phyloP scores from a whole-genome alignment of 2,113 vertebrate genomes.

The Heptranchias perlo region DNA sequence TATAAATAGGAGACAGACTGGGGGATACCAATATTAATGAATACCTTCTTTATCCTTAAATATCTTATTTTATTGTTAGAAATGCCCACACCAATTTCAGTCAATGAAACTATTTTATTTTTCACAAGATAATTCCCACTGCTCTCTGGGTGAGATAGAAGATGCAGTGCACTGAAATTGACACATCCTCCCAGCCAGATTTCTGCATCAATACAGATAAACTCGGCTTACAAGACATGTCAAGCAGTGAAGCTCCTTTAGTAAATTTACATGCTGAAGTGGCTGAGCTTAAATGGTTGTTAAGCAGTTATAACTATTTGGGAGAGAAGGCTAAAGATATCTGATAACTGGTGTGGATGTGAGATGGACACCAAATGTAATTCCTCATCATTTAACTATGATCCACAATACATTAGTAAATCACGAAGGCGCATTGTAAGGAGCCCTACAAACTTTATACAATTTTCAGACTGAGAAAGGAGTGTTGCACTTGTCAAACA shows the following conservation, averaged over 20 bases:
- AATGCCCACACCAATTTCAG: background rate
- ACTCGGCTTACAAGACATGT: background rate
- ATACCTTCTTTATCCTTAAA: background rate
- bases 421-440: background rate
- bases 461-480: background rate
- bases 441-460: background rate
- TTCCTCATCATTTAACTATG: background rate
- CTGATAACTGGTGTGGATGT: background rate
- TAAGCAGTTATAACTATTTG: background rate
- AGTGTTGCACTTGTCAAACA: slow-evolving; percentile 13
- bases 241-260: background rate
- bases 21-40: background rate
- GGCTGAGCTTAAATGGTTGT: background rate
- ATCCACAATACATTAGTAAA: slow-evolving; percentile 10
- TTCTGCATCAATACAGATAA: background rate
- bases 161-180: background rate
- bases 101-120: background rate
- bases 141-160: background rate
- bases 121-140: background rate
- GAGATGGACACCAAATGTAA: slow-evolving; percentile 13
- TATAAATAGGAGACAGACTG: background rate
- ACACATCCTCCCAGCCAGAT: background rate
- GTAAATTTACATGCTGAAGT: background rate
- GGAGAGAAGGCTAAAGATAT: background rate
- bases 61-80: background rate